Evolutionary conservation across 2,113 vertebrate genomes (phyloP).

Genomic region (Sinosuthora webbiana): DNA sequence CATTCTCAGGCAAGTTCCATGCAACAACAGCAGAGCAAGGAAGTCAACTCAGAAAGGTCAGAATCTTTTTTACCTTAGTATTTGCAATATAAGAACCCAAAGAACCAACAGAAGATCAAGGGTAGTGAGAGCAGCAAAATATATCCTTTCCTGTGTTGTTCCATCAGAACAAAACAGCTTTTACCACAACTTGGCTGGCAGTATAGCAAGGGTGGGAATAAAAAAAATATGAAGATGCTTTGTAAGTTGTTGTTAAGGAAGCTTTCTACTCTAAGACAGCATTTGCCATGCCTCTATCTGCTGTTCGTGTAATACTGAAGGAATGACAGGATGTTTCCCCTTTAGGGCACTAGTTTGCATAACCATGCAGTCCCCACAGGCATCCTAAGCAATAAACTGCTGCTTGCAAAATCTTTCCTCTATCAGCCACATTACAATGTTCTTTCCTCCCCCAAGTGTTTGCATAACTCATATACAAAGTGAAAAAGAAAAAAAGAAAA

Average conservation of each 20-base stretch:
- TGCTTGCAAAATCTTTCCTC: constrained; percentile 43
- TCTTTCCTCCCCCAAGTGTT: not conserved
- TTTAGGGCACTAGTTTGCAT: constrained; percentile 29
- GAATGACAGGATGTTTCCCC: constrained; percentile 18
- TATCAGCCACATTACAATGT: not conserved
- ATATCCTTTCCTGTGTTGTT: not conserved
- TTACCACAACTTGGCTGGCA: not conserved
- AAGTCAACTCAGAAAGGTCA: not conserved
- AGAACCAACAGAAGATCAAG: not conserved
- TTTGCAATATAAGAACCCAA: not conserved
- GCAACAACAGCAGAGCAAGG: not conserved
- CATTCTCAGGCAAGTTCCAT: not conserved
- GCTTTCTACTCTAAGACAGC: not conserved
- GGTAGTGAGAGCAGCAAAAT: not conserved
- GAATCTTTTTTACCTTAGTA: not conserved
- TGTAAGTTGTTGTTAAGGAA: not conserved
- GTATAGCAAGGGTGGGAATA: not conserved
- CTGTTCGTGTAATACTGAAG: not conserved
- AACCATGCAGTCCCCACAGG: constrained; percentile 12
- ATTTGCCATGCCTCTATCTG: not conserved
- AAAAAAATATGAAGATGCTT: not conserved
- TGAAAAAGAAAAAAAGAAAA: not conserved
- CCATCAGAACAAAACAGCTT: not conserved
- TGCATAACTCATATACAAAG: not conserved
- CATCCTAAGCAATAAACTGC: constrained; percentile 22